Conservation (phyloP, 1,140 invertebrate genomes). For the Brachionus koreanus region DNA sequence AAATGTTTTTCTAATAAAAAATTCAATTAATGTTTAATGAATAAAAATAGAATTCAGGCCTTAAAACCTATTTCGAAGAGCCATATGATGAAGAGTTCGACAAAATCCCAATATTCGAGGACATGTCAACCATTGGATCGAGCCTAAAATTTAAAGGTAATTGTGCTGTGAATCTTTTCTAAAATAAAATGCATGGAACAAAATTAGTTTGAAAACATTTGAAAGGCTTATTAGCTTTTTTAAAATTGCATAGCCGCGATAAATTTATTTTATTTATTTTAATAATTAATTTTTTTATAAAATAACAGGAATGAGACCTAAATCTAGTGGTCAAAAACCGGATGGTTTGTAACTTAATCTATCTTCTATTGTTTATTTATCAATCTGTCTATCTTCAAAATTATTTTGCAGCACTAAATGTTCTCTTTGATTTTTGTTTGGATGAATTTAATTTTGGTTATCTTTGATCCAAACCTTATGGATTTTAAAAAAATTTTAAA, state of each 20-base stretch:
- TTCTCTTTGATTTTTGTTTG: background rate
- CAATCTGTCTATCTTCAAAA: background rate
- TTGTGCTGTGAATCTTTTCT: background rate
- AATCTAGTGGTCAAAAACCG: constrained; percentile 18
- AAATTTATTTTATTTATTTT: background rate
- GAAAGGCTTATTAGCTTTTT: background rate
- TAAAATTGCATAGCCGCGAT: background rate
- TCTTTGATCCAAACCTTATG: background rate
- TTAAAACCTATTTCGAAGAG: constrained; percentile 39
- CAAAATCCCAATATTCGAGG: background rate
- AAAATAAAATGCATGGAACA: background rate
- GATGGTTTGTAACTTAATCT: constrained; percentile 1
- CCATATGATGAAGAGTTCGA: constrained; percentile 21
- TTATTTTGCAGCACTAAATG: background rate
- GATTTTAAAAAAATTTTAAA: background rate
- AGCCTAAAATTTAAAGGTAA: constrained; percentile 20
- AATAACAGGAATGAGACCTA: constrained; percentile 5
- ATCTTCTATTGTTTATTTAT: background rate
- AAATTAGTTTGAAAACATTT: background rate
- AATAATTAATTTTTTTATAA: background rate
- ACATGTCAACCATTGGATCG: background rate
- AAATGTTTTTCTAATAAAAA: background rate
- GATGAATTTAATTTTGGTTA: background rate
- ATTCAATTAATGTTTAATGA: background rate
- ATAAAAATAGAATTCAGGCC: background rate